These are phyloP conservation scores for Tipula confusa DNA, from an alignment of 2,888 invertebrate species.

Conservation along the genomic window DNA sequence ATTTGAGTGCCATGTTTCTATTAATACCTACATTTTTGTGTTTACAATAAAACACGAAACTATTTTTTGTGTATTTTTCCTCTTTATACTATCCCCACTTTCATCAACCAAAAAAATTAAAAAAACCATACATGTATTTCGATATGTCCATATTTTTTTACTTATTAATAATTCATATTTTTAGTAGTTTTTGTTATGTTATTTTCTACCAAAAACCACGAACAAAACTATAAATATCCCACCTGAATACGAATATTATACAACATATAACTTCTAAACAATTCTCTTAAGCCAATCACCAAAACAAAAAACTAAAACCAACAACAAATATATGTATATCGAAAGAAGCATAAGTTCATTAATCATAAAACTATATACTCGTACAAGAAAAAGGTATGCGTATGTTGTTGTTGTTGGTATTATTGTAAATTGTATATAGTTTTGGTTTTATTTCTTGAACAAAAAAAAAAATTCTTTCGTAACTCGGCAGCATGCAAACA, in stretches of 20 bases:
- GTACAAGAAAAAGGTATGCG: neutral
- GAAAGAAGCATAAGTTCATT: neutral
- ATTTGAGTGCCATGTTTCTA: conserved; percentile 21
- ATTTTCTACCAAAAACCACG: neutral
- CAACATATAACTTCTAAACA: neutral
- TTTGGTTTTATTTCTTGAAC: neutral
- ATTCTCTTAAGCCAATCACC: neutral
- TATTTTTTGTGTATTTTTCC: neutral
- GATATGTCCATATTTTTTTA: neutral
- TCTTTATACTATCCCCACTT: neutral
- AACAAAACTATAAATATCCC: neutral
- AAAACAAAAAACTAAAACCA: neutral
- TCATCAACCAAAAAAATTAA: neutral
- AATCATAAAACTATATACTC: conserved; percentile 13
- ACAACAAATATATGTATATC: conserved; percentile 4
- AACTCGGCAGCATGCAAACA: conserved; percentile 25
- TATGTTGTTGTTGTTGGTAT: neutral
- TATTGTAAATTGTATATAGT: neutral
- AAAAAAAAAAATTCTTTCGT: conserved; percentile 9
- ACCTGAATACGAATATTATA: too few species aligned
- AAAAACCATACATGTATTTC: neutral
- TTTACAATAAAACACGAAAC: neutral
- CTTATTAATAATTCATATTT: conserved; percentile 15
- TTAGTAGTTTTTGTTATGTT: neutral
- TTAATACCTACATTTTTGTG: neutral